phyloP scores from a whole-genome alignment of 2,888 invertebrate genomes.

The Agonum fuliginosum region DNA sequence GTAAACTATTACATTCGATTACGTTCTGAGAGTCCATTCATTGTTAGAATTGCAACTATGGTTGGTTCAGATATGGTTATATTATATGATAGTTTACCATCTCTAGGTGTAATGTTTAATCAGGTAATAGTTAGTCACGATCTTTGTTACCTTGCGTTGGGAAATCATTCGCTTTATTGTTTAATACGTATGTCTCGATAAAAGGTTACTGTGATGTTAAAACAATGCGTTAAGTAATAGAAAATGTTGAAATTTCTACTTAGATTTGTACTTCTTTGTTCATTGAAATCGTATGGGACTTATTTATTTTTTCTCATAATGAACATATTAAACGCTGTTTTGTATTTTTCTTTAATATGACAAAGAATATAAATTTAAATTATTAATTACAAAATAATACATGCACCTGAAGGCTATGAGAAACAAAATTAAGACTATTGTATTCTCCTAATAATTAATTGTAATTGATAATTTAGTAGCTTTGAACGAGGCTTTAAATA shows the following conservation, averaged over 20 bases:
- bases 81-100: not conserved
- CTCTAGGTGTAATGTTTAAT: conserved; percentile 29
- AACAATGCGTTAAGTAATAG: conserved; percentile 28
- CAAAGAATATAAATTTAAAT: too few species aligned
- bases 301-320: not conserved
- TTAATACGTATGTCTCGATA: conserved; percentile 15
- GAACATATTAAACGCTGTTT: too few species aligned
- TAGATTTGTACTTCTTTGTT: not conserved
- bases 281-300: not conserved
- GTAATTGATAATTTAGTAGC: too few species aligned
- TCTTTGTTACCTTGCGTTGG: conserved; percentile 29
- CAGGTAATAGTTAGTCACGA: conserved; percentile 38
- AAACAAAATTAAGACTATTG: too few species aligned
- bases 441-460: too few species aligned
- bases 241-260: conserved; percentile 28
- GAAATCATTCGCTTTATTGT: conserved; percentile 12
- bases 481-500: too few species aligned
- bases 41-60: conserved; percentile 23
- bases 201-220: conserved; percentile 3
- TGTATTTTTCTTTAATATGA: too few species aligned
- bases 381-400: too few species aligned
- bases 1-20: conserved; percentile 11
- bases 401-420: too few species aligned
- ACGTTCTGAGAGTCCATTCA: not conserved
- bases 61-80: not conserved